phyloP scores from a whole-genome alignment of 2,797 vertebrate genomes.

The Tragelaphus oryx region DNA sequence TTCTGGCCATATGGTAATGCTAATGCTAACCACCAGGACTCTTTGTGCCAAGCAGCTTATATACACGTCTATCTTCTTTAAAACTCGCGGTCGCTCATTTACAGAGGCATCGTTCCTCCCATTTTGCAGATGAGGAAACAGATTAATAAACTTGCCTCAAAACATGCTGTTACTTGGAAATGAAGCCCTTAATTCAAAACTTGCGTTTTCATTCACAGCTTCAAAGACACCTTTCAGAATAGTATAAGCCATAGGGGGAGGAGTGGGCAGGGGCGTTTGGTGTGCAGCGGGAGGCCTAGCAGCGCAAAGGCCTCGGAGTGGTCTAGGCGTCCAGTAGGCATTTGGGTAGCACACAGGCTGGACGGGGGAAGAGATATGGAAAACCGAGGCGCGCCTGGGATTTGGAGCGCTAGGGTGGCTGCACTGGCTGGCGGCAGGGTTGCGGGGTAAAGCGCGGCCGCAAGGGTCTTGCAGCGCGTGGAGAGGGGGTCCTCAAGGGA shows the following conservation, averaged over 20 bases:
- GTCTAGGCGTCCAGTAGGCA: background rate
- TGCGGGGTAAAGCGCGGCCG: background rate
- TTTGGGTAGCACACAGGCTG: background rate
- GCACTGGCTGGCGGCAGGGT: background rate
- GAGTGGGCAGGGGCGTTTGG: background rate
- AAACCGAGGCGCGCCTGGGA: background rate
- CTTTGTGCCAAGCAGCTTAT: conserved; percentile 6
- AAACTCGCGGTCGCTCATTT: background rate
- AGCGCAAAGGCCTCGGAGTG: background rate
- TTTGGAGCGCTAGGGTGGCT: background rate
- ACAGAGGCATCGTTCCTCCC: background rate
- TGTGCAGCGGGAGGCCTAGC: background rate
- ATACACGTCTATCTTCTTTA: background rate
- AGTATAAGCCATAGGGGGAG: background rate
- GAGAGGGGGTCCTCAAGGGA: background rate
- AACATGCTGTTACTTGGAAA: conserved; percentile 34
- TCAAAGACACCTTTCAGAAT: conserved; percentile 50
- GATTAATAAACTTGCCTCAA: conserved; percentile 36
- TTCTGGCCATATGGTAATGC: conserved; percentile 27
- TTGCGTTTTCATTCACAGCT: conserved; percentile 47
- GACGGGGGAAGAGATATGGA: background rate
- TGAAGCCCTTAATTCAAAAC: conserved; percentile 39
- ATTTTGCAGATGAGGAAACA: conserved; percentile 52
- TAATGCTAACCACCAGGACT: conserved; percentile 5
- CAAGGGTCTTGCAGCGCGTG: background rate